Percentiles rank a stretch among this genome's conserved stretches.
Evolutionary conservation across 2,888 invertebrate genomes (phyloP).

Genomic region (Opisthograptis luteolata): DNA sequence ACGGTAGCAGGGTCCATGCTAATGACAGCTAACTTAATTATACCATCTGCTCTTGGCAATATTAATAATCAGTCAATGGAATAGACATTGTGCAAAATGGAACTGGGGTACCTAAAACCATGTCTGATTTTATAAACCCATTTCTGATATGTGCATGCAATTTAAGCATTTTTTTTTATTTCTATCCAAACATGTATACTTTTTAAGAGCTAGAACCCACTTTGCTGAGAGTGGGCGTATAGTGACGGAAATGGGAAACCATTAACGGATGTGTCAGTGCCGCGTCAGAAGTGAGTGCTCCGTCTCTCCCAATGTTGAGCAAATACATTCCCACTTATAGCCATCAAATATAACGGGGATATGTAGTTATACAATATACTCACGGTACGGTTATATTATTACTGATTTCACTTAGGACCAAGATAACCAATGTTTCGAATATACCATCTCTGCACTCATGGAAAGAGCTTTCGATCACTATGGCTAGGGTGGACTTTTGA

Average conservation of each 20-base stretch:
- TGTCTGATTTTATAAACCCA: no score
- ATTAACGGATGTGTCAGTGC: conserved; percentile 83
- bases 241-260: conserved; percentile 81
- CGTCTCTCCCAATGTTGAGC: conserved; percentile 81
- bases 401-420: neutral
- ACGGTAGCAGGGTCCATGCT: no score
- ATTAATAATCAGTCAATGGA: no score
- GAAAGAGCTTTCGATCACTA: neutral
- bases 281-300: conserved; percentile 81
- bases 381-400: neutral
- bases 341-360: conserved; percentile 16
- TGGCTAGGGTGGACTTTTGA: no score
- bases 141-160: no score
- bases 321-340: conserved; percentile 58
- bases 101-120: no score
- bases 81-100: no score
- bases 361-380: conserved; percentile 5
- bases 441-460: neutral
- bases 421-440: neutral
- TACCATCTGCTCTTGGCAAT: no score
- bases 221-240: conserved; percentile 45
- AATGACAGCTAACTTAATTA: no score
- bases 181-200: no score
- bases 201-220: no score
- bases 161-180: no score